These are phyloP conservation scores for Melozone crissalis DNA, from an alignment of 2,113 vertebrate genomes.

Conservation along the genomic window DNA sequence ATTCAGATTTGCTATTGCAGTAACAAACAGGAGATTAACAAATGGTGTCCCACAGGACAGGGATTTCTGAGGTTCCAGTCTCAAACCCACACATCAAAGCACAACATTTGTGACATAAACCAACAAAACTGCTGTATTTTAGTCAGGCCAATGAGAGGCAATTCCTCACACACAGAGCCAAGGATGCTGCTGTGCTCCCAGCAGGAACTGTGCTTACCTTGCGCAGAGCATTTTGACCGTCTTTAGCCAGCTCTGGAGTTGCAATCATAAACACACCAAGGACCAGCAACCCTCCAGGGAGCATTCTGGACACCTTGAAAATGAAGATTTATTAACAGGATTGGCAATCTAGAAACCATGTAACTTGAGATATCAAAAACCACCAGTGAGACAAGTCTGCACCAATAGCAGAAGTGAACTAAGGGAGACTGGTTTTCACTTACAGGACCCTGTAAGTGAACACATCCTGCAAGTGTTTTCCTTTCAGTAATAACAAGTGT, in stretches of 20 bases:
- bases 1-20: neutral
- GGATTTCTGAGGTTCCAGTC: neutral
- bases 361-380: neutral
- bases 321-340: neutral
- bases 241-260: constrained; percentile 80
- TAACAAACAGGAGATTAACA: neutral
- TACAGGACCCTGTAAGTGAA: neutral
- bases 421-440: neutral
- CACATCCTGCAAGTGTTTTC: neutral
- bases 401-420: neutral
- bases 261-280: constrained; percentile 88
- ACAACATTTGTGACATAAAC: neutral
- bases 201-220: constrained; percentile 69
- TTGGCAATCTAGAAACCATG: neutral
- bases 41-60: neutral
- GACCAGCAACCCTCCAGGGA: constrained; percentile 88
- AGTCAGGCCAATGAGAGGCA: neutral
- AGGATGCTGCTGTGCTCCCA: neutral
- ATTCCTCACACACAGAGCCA: neutral
- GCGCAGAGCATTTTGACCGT: constrained; percentile 79
- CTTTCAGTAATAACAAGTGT: neutral
- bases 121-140: neutral
- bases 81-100: neutral
- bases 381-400: neutral
- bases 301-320: constrained; percentile 89